Percentiles rank a stretch among this genome's conserved stretches.
These are phyloP conservation scores for Platysteira castanea DNA, from an alignment of 2,113 vertebrate genomes.

Conservation along the genomic window DNA sequence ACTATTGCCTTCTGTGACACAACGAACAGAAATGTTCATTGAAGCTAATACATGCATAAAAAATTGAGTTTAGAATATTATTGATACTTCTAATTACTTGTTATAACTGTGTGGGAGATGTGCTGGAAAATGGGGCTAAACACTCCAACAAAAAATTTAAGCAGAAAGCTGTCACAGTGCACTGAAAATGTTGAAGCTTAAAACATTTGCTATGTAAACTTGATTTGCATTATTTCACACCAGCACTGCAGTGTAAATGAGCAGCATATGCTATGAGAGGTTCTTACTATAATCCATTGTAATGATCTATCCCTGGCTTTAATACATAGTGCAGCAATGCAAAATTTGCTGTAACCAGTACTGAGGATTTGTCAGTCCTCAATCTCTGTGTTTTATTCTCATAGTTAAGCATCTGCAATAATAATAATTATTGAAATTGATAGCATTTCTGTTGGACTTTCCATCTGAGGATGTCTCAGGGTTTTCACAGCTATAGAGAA, in stretches of 20 bases:
- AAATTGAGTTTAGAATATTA: not conserved
- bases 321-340: not conserved
- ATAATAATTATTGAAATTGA: conserved; percentile 41
- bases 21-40: fast-evolving
- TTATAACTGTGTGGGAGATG: not conserved
- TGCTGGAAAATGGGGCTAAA: not conserved
- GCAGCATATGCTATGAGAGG: not conserved
- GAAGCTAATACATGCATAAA: not conserved
- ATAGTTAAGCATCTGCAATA: conserved; percentile 4
- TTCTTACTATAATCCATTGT: not conserved
- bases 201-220: not conserved
- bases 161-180: not conserved
- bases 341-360: not conserved
- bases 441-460: not conserved
- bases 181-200: not conserved
- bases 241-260: not conserved
- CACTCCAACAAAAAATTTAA: not conserved
- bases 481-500: conserved; percentile 33
- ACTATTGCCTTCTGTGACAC: not conserved
- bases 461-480: not conserved
- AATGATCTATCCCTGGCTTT: not conserved
- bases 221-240: conserved; percentile 17
- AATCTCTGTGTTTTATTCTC: not conserved
- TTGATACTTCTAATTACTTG: not conserved
- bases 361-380: not conserved